Percentiles rank a stretch among this genome's conserved stretches.
These are phyloP conservation scores for Platygyra sinensis DNA, from an alignment of 64 coral and sea anemone species.

Conservation along the genomic window DNA sequence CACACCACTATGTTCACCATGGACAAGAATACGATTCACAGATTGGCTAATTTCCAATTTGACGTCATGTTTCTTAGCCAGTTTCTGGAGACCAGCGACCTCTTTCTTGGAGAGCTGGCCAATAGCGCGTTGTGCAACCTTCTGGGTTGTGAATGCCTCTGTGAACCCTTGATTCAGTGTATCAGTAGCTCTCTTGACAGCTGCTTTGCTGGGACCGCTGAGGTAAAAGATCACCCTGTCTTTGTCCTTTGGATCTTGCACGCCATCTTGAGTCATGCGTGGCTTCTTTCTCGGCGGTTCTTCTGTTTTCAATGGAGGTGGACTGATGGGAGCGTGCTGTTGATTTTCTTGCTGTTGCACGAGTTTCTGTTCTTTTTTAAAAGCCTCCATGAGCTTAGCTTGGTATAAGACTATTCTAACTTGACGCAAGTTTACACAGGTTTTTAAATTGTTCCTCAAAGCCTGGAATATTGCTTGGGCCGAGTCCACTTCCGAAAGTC, in stretches of 20 bases:
- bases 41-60: slow-evolving; percentile 1
- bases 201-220: background rate
- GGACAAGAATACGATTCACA: slow-evolving; percentile 8
- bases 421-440: background rate
- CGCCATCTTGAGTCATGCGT: background rate
- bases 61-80: background rate
- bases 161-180: background rate
- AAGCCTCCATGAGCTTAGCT: background rate
- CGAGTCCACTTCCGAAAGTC: slow-evolving; percentile 1
- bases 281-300: background rate
- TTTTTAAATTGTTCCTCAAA: background rate
- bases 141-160: slow-evolving; percentile 12
- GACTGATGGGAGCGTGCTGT: background rate
- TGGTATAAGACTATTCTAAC: slow-evolving; percentile 41
- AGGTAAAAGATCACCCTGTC: background rate
- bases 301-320: background rate
- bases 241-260: background rate
- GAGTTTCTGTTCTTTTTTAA: background rate
- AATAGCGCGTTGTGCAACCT: background rate
- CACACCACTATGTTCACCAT: slow-evolving; percentile 19
- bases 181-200: slow-evolving; percentile 6
- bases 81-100: background rate
- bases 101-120: slow-evolving; percentile 10
- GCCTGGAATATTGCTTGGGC: slow-evolving; percentile 34
- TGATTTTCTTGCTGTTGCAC: background rate